Conservation (phyloP, 2,113 vertebrate species). For the Gulo gulo region DNA sequence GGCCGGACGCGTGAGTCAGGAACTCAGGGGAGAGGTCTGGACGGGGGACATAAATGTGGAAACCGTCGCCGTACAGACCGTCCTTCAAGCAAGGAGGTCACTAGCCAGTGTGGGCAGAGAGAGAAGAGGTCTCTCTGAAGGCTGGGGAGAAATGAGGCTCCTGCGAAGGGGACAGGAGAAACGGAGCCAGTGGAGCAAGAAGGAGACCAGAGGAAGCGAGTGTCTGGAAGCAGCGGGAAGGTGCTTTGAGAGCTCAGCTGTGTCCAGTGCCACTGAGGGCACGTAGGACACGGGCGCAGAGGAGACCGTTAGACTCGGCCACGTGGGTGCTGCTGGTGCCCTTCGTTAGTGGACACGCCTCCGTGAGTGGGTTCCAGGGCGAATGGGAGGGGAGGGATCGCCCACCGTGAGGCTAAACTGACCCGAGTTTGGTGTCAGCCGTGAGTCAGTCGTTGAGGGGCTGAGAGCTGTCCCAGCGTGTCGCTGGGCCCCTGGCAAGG, state of each 20-base stretch:
- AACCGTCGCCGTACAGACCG: fast-evolving
- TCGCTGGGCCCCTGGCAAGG: not conserved
- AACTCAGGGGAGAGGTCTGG: not conserved
- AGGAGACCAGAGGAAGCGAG: not conserved
- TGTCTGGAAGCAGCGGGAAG: not conserved
- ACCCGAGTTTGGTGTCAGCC: not conserved
- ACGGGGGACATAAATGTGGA: not conserved
- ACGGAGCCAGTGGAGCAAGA: not conserved
- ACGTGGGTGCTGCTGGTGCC: not conserved
- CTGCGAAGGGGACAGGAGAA: not conserved
- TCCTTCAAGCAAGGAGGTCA: not conserved
- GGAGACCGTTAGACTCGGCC: not conserved
- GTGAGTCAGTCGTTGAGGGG: not conserved
- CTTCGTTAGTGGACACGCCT: not conserved
- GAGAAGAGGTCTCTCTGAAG: too few relatives aligned
- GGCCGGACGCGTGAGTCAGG: not conserved
- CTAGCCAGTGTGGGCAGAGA: not conserved
- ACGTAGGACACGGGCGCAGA: not conserved
- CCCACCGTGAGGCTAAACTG: not conserved
- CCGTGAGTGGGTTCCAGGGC: not conserved
- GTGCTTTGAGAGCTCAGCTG: not conserved
- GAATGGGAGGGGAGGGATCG: too few relatives aligned
- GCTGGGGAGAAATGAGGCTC: not conserved
- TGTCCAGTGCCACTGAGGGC: not conserved
- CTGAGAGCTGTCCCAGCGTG: fast-evolving